Conservation (phyloP, 1,140 invertebrate genomes). For the Drosophila repleta region DNA sequence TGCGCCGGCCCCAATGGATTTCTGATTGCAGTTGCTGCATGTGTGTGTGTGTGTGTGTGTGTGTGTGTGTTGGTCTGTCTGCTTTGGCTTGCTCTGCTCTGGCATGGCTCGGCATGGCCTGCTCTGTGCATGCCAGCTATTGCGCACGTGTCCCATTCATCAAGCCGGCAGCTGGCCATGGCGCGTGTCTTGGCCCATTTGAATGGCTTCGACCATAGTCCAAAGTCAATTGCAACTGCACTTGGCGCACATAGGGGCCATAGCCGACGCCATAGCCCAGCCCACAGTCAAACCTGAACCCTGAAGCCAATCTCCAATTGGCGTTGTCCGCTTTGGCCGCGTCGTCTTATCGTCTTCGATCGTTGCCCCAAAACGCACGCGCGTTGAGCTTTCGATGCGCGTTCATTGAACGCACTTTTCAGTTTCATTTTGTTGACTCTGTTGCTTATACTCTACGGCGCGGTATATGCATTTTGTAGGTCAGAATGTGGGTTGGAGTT, state of each 20-base stretch:
- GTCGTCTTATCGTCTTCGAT: conserved; percentile 28
- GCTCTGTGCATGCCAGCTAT: neutral
- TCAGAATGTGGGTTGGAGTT: too few species aligned
- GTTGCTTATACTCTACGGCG: too few species aligned
- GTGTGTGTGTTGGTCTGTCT: neutral
- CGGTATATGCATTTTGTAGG: too few species aligned
- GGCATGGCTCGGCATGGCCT: too few species aligned
- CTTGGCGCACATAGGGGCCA: neutral
- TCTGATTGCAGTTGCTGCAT: conserved; percentile 27
- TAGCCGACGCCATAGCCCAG: too few species aligned
- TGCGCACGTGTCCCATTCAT: conserved; percentile 50
- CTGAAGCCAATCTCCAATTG: conserved; percentile 10
- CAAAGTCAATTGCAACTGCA: conserved; percentile 30
- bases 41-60: neutral
- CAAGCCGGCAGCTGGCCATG: conserved; percentile 13
- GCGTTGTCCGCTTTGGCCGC: neutral
- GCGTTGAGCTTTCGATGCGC: conserved; percentile 37
- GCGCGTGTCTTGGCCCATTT: conserved; percentile 35
- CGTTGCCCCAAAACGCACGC: conserved; percentile 40
- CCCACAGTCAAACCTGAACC: neutral
- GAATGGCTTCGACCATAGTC: conserved; percentile 16
- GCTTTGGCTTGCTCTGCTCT: neutral
- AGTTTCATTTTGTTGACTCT: conserved; percentile 13
- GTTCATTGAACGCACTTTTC: conserved; percentile 78
- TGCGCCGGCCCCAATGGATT: conserved; percentile 48